phyloP scores from a whole-genome alignment of 2,888 invertebrate genomes.

The Heliconius ethilla region DNA sequence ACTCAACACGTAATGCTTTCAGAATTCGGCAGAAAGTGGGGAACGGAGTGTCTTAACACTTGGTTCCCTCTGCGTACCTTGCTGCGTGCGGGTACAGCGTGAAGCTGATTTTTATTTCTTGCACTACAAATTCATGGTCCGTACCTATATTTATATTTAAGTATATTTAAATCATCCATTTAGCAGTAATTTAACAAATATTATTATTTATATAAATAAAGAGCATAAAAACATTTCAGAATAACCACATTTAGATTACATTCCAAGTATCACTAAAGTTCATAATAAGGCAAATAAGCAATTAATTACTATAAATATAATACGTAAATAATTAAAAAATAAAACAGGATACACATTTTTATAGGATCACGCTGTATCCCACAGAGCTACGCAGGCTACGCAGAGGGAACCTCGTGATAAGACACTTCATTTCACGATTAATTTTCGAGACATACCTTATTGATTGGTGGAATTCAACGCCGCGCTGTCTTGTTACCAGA shows the following conservation, averaged over 20 bases:
- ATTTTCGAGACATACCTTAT: neutral
- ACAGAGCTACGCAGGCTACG: neutral
- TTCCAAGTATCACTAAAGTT: slow-evolving; percentile 3
- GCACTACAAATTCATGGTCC: no score
- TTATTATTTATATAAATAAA: no score
- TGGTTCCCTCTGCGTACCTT: no score
- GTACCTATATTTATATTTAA: no score
- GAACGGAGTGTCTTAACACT: no score
- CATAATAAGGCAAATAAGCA: neutral
- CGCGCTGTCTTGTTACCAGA: neutral
- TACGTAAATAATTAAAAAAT: neutral
- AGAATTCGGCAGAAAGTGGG: no score
- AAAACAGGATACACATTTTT: neutral
- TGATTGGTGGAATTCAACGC: neutral
- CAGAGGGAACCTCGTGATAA: neutral
- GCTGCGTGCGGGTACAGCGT: no score
- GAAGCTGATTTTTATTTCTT: no score
- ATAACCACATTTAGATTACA: slow-evolving; percentile 4
- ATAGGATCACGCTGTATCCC: neutral
- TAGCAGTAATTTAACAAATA: no score
- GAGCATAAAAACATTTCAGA: neutral
- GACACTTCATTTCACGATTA: neutral
- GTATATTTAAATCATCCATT: no score
- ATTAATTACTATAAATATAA: slow-evolving; percentile 3
- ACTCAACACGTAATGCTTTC: no score